Conservation (phyloP, 2,888 invertebrate species). For the Taenaris catops region DNA sequence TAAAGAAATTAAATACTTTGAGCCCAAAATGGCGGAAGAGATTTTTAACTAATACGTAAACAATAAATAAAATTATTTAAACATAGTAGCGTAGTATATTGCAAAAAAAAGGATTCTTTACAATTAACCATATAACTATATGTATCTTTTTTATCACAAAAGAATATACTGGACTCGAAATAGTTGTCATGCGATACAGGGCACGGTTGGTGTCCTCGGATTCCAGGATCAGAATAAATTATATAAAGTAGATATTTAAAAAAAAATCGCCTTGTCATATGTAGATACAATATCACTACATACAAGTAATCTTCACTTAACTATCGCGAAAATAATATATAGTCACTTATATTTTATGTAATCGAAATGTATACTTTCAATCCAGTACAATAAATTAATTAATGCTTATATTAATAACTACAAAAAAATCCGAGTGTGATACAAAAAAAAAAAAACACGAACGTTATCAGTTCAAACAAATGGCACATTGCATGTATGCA, state of each 20-base stretch:
- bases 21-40: slow-evolving; percentile 46
- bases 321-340: slow-evolving; percentile 74
- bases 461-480: slow-evolving; percentile 63
- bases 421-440: slow-evolving; percentile 39
- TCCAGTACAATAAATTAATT: slow-evolving; percentile 43
- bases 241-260: too few relatives aligned
- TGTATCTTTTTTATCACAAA: slow-evolving; percentile 43
- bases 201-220: slow-evolving; percentile 44
- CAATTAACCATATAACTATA: slow-evolving; percentile 34
- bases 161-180: slow-evolving; percentile 28
- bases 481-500: slow-evolving; percentile 74
- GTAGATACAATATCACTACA: slow-evolving; percentile 55
- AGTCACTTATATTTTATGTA: slow-evolving; percentile 60
- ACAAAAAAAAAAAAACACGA: slow-evolving; percentile 36
- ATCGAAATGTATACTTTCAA: slow-evolving; percentile 57
- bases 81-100: slow-evolving; percentile 32
- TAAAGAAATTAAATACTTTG: slow-evolving; percentile 43
- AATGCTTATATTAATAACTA: slow-evolving; percentile 39
- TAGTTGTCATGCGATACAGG: slow-evolving; percentile 53
- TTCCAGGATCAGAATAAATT: slow-evolving; percentile 31
- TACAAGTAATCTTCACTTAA: slow-evolving; percentile 61
- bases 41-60: slow-evolving; percentile 38
- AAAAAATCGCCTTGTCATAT: slow-evolving; percentile 58
- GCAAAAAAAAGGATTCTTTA: slow-evolving; percentile 35
- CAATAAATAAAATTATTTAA: slow-evolving; percentile 45